phyloP scores from a whole-genome alignment of 2,888 invertebrate genomes.

The Tenthredo notha region DNA sequence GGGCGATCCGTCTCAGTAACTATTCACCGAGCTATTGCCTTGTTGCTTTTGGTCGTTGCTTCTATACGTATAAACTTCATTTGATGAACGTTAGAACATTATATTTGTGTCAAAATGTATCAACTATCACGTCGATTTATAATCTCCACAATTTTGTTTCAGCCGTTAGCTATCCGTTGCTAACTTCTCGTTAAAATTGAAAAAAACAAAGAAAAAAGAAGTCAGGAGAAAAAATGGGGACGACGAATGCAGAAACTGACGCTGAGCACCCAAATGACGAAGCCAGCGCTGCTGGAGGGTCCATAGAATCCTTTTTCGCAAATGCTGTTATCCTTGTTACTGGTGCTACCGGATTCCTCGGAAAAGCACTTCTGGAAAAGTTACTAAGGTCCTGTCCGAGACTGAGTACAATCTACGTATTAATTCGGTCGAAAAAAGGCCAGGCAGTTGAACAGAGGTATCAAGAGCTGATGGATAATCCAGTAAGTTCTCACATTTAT shows the following conservation, averaged over 20 bases:
- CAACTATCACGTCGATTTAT: background rate
- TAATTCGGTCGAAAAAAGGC: conserved; percentile 90
- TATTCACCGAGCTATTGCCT: background rate
- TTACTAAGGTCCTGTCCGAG: conserved; percentile 91
- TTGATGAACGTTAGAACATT: background rate
- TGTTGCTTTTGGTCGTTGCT: background rate
- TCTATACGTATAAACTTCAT: background rate
- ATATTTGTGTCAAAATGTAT: background rate
- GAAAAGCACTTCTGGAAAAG: conserved; percentile 96
- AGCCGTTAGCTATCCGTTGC: background rate
- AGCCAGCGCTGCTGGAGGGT: conserved; percentile 64
- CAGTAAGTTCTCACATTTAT: conserved; percentile 77
- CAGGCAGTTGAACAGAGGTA: conserved; percentile 85
- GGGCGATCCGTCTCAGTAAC: background rate
- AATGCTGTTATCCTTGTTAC: conserved; percentile 81
- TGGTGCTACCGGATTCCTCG: conserved; percentile 93
- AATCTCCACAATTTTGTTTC: background rate
- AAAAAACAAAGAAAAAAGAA: background rate
- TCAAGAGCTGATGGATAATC: conserved; percentile 87
- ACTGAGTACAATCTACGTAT: conserved; percentile 88
- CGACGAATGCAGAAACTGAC: conserved; percentile 69
- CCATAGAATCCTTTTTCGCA: conserved; percentile 79
- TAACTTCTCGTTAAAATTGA: background rate
- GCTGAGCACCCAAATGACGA: conserved; percentile 64
- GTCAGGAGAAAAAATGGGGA: conserved; percentile 66